Conservation (phyloP, 2,797 vertebrate species). For the Hemibagrus guttatus region DNA sequence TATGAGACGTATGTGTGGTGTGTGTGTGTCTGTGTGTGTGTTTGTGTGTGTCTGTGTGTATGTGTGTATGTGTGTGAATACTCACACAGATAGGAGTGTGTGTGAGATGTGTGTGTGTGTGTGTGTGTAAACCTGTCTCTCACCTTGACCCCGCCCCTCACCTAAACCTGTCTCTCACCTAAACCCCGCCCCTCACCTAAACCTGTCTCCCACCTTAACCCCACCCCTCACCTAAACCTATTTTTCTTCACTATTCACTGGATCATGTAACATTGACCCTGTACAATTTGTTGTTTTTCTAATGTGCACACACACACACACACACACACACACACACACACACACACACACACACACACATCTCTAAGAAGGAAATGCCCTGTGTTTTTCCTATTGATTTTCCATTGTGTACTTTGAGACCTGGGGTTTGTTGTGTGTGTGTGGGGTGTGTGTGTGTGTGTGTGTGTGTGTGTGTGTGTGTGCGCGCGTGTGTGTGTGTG, state of each 20-base stretch:
- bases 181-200: neutral
- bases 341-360: constrained; percentile 46
- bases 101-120: too few relatives aligned
- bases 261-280: too few relatives aligned
- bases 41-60: too few relatives aligned
- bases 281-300: too few relatives aligned
- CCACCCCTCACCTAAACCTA: too few relatives aligned
- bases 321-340: constrained; percentile 3
- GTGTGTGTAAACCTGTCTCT: too few relatives aligned
- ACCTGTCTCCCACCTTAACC: too few relatives aligned
- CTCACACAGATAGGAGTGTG: too few relatives aligned
- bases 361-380: neutral
- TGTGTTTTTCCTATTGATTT: constrained; percentile 13
- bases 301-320: constrained; percentile 43
- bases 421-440: neutral
- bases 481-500: constrained; percentile 1
- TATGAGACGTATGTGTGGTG: too few relatives aligned
- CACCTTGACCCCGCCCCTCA: neutral
- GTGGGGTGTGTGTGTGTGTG: neutral
- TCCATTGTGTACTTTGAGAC: neutral
- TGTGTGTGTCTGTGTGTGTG: too few relatives aligned
- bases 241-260: too few relatives aligned
- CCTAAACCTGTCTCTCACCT: neutral
- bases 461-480: constrained; percentile 1
- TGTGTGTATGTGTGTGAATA: too few relatives aligned